Conservation (phyloP, 2,113 vertebrate genomes). For the Otus sunia region DNA sequence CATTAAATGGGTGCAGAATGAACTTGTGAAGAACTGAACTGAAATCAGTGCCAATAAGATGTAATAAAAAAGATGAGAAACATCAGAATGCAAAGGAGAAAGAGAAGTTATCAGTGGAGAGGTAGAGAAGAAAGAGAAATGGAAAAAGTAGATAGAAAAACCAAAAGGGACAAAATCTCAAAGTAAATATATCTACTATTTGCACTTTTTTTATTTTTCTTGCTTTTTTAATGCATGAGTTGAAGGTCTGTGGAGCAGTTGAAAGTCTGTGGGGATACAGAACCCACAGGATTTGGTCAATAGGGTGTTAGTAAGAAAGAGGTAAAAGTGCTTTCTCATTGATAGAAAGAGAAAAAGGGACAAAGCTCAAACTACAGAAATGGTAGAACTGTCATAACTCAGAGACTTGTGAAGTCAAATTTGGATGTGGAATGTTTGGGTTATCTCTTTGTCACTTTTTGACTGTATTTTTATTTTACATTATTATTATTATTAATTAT, state of each 20-base stretch:
- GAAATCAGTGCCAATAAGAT: not conserved
- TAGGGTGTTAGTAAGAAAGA: not conserved
- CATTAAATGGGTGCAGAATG: not conserved
- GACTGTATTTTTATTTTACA: not conserved
- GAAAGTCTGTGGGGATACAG: accelerated
- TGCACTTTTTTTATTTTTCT: not conserved
- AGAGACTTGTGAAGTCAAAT: not conserved
- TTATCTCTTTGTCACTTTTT: not conserved
- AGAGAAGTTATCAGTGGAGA: not conserved
- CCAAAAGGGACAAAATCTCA: not conserved
- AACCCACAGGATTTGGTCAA: not conserved
- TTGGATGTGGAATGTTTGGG: not conserved
- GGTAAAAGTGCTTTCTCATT: not conserved
- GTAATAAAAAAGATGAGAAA: not conserved
- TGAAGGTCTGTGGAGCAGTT: not conserved
- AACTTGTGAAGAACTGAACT: not conserved
- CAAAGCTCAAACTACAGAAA: not conserved
- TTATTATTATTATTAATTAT: not conserved
- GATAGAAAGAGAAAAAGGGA: not conserved
- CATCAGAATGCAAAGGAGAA: not conserved
- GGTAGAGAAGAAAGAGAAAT: not conserved
- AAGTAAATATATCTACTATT: not conserved
- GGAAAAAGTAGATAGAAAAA: not conserved
- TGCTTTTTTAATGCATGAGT: not conserved
- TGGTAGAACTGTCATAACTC: not conserved